Conservation (phyloP, 2,797 vertebrate genomes). For the Neomorphus geoffroyi region DNA sequence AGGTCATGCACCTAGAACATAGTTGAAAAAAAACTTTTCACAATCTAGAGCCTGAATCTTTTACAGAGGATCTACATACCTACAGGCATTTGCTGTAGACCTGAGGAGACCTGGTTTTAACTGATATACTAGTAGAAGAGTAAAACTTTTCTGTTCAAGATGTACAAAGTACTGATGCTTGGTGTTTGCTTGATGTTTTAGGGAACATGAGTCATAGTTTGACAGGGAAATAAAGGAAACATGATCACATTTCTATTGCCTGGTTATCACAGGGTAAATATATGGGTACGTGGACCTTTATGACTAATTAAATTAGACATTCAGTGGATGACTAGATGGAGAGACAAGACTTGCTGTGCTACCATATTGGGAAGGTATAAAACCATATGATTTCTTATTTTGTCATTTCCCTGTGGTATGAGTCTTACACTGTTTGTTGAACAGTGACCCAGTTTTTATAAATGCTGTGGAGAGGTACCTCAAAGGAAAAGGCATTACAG, state of each 20-base stretch:
- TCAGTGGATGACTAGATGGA: background rate
- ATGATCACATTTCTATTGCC: background rate
- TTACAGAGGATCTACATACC: background rate
- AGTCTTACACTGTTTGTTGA: background rate
- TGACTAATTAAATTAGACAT: background rate
- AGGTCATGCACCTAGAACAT: background rate
- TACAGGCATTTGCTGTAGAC: background rate
- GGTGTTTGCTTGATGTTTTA: background rate
- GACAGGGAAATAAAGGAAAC: background rate
- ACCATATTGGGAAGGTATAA: background rate
- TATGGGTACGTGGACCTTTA: background rate
- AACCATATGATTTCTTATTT: background rate
- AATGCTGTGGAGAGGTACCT: background rate
- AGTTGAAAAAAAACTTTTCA: background rate
- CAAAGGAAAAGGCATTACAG: background rate
- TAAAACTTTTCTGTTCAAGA: background rate
- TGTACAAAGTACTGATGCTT: background rate
- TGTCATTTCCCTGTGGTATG: background rate
- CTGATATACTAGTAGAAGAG: background rate
- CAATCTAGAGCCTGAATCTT: background rate
- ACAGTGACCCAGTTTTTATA: background rate
- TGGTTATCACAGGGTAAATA: background rate
- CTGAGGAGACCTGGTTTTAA: background rate
- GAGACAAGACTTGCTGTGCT: background rate
- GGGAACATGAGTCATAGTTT: background rate